Conservation (phyloP, 2,113 vertebrate species). For the Clarias macrocephalus region DNA sequence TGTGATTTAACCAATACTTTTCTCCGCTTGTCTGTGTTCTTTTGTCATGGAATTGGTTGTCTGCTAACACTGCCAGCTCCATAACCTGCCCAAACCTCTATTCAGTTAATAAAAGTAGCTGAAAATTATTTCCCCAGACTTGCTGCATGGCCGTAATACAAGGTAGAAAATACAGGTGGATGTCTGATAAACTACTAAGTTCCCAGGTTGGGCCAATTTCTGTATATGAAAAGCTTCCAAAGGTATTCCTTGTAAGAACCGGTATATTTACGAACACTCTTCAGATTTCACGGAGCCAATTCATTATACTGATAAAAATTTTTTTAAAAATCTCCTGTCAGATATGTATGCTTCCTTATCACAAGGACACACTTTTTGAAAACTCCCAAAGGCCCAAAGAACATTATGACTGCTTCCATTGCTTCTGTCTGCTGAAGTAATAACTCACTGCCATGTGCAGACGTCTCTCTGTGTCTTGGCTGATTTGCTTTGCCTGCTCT, state of each 20-base stretch:
- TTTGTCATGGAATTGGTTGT: constrained; percentile 48
- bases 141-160: constrained; percentile 56
- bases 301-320: constrained; percentile 36
- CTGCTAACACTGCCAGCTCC: constrained; percentile 30
- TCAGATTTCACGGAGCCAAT: constrained; percentile 10
- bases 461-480: not conserved
- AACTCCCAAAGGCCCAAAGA: constrained; percentile 7
- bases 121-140: constrained; percentile 62
- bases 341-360: constrained; percentile 45
- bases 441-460: constrained; percentile 2
- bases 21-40: constrained; percentile 30
- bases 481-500: constrained; percentile 4
- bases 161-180: constrained; percentile 55
- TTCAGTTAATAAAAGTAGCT: constrained; percentile 55
- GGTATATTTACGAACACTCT: constrained; percentile 46
- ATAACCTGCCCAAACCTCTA: constrained; percentile 41
- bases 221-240: constrained; percentile 56
- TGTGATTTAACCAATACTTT: constrained; percentile 25
- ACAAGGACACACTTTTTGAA: constrained; percentile 23
- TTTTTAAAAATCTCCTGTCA: constrained; percentile 38
- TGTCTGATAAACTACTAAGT: constrained; percentile 57
- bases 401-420: constrained; percentile 5
- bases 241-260: constrained; percentile 49
- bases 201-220: constrained; percentile 56
- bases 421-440: constrained; percentile 21